Conservation (phyloP, 2,888 invertebrate genomes). For the Hybos culiciformis region DNA sequence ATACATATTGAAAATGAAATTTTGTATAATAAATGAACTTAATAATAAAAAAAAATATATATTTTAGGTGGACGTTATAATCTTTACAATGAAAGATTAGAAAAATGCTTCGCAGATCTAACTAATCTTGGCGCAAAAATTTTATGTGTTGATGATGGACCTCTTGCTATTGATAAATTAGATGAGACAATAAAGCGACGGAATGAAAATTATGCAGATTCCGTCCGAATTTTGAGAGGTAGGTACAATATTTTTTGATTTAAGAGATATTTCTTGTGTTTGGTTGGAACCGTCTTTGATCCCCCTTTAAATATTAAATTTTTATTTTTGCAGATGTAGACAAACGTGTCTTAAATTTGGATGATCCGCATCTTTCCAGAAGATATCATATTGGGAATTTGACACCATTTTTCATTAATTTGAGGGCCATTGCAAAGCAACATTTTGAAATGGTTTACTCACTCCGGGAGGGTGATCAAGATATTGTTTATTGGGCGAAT, state of each 20-base stretch:
- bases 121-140: not conserved
- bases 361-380: not conserved
- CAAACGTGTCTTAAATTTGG: no score
- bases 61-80: not conserved
- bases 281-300: not conserved
- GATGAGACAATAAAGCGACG: conserved; percentile 4
- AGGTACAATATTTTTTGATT: no score
- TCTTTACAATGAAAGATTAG: not conserved
- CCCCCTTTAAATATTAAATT: not conserved
- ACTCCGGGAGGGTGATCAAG: conserved; percentile 11
- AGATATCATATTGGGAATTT: not conserved
- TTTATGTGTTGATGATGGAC: conserved; percentile 8
- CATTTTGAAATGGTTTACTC: conserved; percentile 4
- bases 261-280: not conserved
- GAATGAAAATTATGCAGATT: conserved; percentile 2
- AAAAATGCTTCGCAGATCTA: not conserved
- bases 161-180: conserved; percentile 3
- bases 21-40: no score
- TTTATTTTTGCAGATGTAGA: no score
- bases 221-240: not conserved
- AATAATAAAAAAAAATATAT: no score
- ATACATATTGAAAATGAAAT: no score
- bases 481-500: conserved; percentile 10
- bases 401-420: conserved; percentile 3
- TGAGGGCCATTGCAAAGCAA: not conserved